Percentiles rank a stretch among this genome's conserved stretches.
These are phyloP conservation scores for Hyles lineata DNA, from an alignment of 2,888 invertebrate species.

Conservation along the genomic window DNA sequence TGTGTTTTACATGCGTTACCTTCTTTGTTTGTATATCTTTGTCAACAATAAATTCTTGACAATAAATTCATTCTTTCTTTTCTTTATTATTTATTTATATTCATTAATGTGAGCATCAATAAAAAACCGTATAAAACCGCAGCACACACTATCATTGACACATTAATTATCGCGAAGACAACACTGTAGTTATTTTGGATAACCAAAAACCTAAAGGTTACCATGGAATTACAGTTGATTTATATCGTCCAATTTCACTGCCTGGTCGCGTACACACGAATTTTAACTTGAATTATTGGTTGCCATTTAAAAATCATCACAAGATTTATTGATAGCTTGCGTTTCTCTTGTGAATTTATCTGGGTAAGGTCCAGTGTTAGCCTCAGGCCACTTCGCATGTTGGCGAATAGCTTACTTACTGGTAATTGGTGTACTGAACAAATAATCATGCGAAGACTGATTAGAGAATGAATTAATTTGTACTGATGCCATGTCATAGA, in stretches of 20 bases:
- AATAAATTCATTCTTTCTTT: too few species aligned
- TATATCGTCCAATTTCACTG: conserved; percentile 66
- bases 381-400: not conserved
- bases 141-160: not conserved
- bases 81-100: too few species aligned
- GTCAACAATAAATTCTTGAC: too few species aligned
- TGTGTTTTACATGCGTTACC: too few species aligned
- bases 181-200: conserved; percentile 51
- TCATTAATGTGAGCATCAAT: not conserved
- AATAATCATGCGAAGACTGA: too few species aligned
- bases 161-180: conserved; percentile 15
- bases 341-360: conserved; percentile 5
- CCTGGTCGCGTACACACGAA: conserved; percentile 45
- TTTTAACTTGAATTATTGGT: conserved; percentile 42
- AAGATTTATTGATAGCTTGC: conserved; percentile 14
- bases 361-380: not conserved
- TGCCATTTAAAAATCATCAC: conserved; percentile 41
- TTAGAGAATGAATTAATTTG: too few species aligned
- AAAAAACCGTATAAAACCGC: not conserved
- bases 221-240: conserved; percentile 66
- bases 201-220: conserved; percentile 71
- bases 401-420: not conserved
- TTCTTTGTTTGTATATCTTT: too few species aligned
- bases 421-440: not conserved
- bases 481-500: too few species aligned